A percentile compares a stretch with the other conserved stretches of the same genome.
Conservation (phyloP, 2,797 vertebrate species). For the Lagocephalus sceleratus region DNA sequence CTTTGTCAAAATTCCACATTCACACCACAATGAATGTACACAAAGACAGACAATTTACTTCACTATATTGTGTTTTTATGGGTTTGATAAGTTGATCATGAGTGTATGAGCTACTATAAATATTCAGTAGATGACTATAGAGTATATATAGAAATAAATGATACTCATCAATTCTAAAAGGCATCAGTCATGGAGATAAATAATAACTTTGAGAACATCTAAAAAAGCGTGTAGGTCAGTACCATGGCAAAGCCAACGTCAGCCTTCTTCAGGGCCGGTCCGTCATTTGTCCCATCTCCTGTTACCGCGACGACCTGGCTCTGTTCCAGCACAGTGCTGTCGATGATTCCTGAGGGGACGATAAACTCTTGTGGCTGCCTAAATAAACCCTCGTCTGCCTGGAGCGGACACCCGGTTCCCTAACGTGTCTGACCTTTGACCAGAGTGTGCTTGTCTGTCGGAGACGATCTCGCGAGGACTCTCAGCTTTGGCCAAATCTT, state of each 20-base stretch:
- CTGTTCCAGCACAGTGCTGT: constrained; percentile 91
- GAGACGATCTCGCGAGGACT: constrained; percentile 92
- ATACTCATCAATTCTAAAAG: no score
- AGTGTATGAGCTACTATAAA: no score
- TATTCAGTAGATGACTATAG: no score
- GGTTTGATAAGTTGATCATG: no score
- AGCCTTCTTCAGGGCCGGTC: constrained; percentile 97
- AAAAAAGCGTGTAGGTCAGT: constrained; percentile 25
- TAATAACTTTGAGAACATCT: background rate
- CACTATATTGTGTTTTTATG: no score
- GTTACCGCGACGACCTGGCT: constrained; percentile 97
- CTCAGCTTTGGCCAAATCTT: constrained; percentile 96
- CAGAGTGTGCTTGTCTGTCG: constrained; percentile 93
- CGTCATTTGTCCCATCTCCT: constrained; percentile 95
- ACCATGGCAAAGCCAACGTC: constrained; percentile 99
- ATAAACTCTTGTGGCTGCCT: no score
- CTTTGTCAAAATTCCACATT: no score
- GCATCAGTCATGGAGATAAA: background rate
- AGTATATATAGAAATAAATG: no score
- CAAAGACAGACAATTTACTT: no score
- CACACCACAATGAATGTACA: no score
- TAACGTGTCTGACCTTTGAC: constrained; percentile 84
- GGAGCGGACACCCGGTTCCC: background rate
- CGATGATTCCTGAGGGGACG: constrained; percentile 86
- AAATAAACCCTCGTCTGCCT: background rate